These are phyloP conservation scores for Agelas oroides DNA, from an alignment of 37 sponge, comb jelly and placozoan species.

Conservation along the genomic window DNA sequence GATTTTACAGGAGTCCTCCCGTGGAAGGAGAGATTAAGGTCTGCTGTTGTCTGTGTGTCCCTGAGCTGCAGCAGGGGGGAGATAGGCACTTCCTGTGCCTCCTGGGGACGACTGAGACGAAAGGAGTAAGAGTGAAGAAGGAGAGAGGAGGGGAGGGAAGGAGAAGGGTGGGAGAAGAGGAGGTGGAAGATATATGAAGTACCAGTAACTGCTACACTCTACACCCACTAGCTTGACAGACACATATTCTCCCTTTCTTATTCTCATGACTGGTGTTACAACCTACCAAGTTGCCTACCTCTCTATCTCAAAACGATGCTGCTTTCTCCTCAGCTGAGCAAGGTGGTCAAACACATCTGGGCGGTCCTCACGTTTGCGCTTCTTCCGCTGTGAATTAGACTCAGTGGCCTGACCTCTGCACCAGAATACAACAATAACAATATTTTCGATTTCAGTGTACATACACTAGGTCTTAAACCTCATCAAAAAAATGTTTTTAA, in stretches of 20 bases:
- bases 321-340: conserved; percentile 47
- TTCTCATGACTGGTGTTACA: too few relatives aligned
- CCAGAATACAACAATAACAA: too few relatives aligned
- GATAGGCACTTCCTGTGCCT: neutral
- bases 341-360: conserved; percentile 41
- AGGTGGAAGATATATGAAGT: too few relatives aligned
- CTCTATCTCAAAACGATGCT: conserved; percentile 30
- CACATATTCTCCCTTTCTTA: too few relatives aligned
- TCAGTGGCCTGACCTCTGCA: too few relatives aligned
- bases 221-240: too few relatives aligned
- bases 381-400: neutral
- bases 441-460: too few relatives aligned
- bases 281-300: neutral
- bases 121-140: neutral
- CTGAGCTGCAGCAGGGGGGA: neutral
- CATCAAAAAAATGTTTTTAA: too few relatives aligned
- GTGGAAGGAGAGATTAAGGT: neutral
- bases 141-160: neutral
- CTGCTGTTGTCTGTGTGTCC: neutral
- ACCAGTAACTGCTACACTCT: too few relatives aligned
- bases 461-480: too few relatives aligned
- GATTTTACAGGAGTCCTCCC: neutral
- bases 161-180: neutral
- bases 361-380: conserved; percentile 6
- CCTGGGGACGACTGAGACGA: neutral